A percentile compares a stretch with the other conserved stretches of the same genome.
Conservation (phyloP, 92 coral and sea anemone genomes). For the Micromussa lordhowensis region DNA sequence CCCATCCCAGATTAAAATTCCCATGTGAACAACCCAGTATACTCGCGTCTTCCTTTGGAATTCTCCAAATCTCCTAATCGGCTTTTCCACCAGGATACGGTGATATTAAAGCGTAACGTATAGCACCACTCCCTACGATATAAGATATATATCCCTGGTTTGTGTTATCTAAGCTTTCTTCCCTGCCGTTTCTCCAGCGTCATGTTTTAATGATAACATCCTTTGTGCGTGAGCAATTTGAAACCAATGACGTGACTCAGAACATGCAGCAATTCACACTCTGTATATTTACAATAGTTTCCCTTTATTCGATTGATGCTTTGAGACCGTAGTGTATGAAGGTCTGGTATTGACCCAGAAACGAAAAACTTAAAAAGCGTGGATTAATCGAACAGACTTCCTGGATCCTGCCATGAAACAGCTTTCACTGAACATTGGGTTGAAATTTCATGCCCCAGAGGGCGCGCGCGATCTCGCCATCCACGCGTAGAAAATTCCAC, state of each 20-base stretch:
- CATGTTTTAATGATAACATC: neutral
- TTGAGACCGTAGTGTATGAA: too few relatives aligned
- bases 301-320: neutral
- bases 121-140: neutral
- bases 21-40: neutral
- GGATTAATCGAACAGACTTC: neutral
- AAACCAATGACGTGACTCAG: neutral
- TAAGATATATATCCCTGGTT: neutral
- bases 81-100: neutral
- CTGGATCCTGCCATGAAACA: neutral
- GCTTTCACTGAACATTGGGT: neutral
- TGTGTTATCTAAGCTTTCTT: neutral
- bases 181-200: neutral
- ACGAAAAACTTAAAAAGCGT: too few relatives aligned
- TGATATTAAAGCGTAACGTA: neutral
- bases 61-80: neutral
- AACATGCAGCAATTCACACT: neutral
- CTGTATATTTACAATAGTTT: neutral
- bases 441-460: neutral
- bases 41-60: neutral
- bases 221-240: neutral
- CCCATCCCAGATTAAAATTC: conserved; percentile 14
- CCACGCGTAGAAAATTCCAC: too few relatives aligned
- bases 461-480: neutral
- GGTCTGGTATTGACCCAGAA: neutral